These are phyloP conservation scores for Sarotherodon lohbergeri DNA, from an alignment of 2,113 vertebrate species.

Conservation along the genomic window DNA sequence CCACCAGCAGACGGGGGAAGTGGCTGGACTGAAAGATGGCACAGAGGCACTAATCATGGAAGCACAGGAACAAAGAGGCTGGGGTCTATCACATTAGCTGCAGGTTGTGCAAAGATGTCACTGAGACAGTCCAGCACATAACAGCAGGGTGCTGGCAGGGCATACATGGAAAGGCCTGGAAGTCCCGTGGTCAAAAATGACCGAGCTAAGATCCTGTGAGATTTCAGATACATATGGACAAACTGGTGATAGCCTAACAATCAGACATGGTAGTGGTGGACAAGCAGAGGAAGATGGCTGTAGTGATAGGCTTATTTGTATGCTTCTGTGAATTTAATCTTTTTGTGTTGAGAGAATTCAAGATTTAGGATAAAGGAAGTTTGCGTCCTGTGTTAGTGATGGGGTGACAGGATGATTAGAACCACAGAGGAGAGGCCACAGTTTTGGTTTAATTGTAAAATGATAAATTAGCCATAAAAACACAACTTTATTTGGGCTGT, in stretches of 20 bases:
- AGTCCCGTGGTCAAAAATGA: neutral
- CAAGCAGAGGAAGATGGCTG: too few species aligned
- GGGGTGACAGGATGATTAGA: neutral
- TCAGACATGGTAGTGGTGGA: too few species aligned
- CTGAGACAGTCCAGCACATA: neutral
- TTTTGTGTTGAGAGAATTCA: neutral
- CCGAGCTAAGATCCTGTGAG: neutral
- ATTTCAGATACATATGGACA: too few species aligned
- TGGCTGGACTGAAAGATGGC: neutral
- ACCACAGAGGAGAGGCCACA: neutral
- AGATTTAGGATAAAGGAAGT: neutral
- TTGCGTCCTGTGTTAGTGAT: neutral
- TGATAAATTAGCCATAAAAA: neutral
- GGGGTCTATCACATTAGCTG: neutral
- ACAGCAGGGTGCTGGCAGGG: too few species aligned
- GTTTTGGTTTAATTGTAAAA: neutral
- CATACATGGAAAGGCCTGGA: too few species aligned
- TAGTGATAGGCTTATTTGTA: neutral
- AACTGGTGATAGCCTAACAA: too few species aligned
- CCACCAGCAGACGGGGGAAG: neutral
- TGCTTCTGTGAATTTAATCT: neutral
- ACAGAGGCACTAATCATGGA: too few species aligned
- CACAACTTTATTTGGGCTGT: neutral
- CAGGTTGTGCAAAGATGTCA: neutral
- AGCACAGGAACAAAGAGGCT: neutral